These are phyloP conservation scores for Halocynthia roretzi DNA, from an alignment of 23 tunicate species.

Conservation along the genomic window DNA sequence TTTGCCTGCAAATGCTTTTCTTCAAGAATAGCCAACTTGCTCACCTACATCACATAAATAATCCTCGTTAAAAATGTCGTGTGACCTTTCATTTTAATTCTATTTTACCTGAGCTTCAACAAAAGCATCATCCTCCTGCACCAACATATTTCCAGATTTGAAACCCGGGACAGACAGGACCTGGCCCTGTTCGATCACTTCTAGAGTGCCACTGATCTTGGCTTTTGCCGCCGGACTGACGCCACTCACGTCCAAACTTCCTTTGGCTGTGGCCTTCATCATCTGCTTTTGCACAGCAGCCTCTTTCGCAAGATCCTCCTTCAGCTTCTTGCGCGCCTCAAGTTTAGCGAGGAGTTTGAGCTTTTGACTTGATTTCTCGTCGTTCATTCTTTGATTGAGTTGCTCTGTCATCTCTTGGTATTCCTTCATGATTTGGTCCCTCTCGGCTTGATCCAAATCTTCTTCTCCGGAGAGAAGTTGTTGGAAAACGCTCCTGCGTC, in stretches of 20 bases:
- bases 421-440: constrained; percentile 59
- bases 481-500: constrained; percentile 27
- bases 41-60: constrained; percentile 28
- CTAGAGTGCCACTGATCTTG: constrained; percentile 23
- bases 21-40: constrained; percentile 50
- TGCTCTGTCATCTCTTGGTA: constrained; percentile 25
- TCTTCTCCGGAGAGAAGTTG: constrained; percentile 29
- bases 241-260: constrained; percentile 5
- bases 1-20: constrained; percentile 51
- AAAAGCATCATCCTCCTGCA: constrained; percentile 14
- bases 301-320: constrained; percentile 80
- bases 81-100: neutral
- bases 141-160: neutral
- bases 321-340: constrained; percentile 60
- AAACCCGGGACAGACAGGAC: neutral
- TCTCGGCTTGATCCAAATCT: constrained; percentile 54
- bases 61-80: neutral
- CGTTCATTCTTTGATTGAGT: constrained; percentile 16
- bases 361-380: constrained; percentile 45
- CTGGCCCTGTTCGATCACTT: constrained; percentile 24
- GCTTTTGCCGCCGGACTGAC: constrained; percentile 19
- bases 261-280: constrained; percentile 15
- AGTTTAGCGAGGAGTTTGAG: constrained; percentile 52
- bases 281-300: constrained; percentile 76
- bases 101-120: constrained; percentile 46